Evolutionary conservation across 2,888 invertebrate species (phyloP).

Genomic region (Bombylius major): DNA sequence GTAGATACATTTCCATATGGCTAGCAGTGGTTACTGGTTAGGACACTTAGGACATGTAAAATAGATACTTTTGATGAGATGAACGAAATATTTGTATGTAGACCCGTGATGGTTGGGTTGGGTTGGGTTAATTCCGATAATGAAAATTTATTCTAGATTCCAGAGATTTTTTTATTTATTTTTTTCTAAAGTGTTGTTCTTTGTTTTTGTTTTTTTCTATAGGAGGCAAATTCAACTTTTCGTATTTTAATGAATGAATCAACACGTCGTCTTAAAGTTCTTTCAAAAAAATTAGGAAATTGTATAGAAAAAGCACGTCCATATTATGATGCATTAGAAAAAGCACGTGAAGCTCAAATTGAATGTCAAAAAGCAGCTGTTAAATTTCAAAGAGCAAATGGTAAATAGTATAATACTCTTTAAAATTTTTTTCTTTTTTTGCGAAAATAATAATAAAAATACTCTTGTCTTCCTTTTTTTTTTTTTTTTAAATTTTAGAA

Average conservation of each 20-base stretch:
- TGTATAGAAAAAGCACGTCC: slow-evolving; percentile 82
- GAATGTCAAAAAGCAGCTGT: slow-evolving; percentile 87
- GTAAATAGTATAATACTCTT: slow-evolving; percentile 33
- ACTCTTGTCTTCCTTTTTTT: neutral
- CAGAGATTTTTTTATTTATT: too few species aligned
- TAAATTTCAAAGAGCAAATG: slow-evolving; percentile 79
- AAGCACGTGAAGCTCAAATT: slow-evolving; percentile 60
- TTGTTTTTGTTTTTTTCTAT: slow-evolving; percentile 11
- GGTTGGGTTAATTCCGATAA: too few species aligned
- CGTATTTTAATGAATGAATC: slow-evolving; percentile 74
- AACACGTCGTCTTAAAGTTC: slow-evolving; percentile 63
- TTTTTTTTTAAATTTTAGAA: slow-evolving; percentile 39
- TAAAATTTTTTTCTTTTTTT: neutral
- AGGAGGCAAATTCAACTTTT: slow-evolving; percentile 91
- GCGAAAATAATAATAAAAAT: neutral
- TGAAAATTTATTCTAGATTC: too few species aligned
- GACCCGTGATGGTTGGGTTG: too few species aligned
- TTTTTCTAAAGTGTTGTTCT: too few species aligned
- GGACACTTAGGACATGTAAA: too few species aligned
- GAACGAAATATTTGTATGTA: too few species aligned
- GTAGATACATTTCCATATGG: too few species aligned
- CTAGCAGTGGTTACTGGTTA: too few species aligned
- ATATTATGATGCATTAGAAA: slow-evolving; percentile 73
- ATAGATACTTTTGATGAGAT: too few species aligned
- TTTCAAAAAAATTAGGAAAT: slow-evolving; percentile 69